Base-by-base conservation (phyloP, 2,797 vertebrate genomes). In the Cheirogaleus major region DNA sequence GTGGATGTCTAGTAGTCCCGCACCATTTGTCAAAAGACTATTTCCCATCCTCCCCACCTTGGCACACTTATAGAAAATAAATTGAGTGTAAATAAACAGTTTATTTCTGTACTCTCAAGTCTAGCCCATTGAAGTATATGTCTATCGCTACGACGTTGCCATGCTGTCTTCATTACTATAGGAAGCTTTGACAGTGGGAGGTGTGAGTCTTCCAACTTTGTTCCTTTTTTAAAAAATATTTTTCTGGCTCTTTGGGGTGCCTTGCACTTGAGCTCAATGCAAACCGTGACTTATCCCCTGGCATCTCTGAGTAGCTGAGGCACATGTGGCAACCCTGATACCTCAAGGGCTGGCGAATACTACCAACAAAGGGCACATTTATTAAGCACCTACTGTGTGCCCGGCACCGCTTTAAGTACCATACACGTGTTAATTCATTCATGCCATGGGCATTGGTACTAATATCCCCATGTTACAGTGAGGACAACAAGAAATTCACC, bases 321-420 rank as follows among this genome's bases (percentile, higher is more conserved):
- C 32, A 1, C 52, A 2, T 0, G 11, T 0, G 10, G 76, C 17
- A 11, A 27, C 41, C 7, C 45, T 7, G 1, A 23, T 5, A 13
- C 50, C 59, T 2, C 17, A 1, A 7, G 61, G 35, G 30, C 9
- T 4, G 5, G 22, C 43, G 35, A 10, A n/a, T 4, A 22, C 67
- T 52, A 7, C 45, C 43, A 32, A 17, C 63, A 67, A 75, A 35
- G 55, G 10, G 30, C n/a, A 27, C 15, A 0, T 30, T n/a, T 10
- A 17, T 82, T 32, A n/a, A 57, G 32, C 20, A 14, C 86, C 70
- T 50, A 6, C 67, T 65, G 69, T 2, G 2, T 30, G 32, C 25
- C 43, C 6, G 43, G 57, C 13, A 45, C 43, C 61, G 52, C 20
- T 81, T 23, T n/a, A 22, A 22, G 38, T 35, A 8, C 69, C 32